A percentile compares a stretch with the other conserved stretches of the same genome.
These are phyloP conservation scores for Hylyphantes graminicola DNA, from an alignment of 1,140 invertebrate species.

Conservation along the genomic window DNA sequence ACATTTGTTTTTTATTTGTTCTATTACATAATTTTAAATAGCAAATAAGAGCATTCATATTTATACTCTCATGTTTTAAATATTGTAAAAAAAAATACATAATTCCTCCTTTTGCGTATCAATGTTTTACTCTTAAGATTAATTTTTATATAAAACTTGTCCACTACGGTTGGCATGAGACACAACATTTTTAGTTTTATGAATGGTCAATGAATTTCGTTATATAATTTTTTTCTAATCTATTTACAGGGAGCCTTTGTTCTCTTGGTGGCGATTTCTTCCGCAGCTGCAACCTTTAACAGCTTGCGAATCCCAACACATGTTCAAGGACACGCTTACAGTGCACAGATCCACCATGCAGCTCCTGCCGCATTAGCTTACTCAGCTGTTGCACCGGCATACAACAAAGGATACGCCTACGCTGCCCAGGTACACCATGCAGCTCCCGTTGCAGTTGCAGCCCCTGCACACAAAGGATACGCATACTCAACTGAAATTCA, in stretches of 20 bases:
- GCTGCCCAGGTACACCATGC: constrained; percentile 36
- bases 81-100: too few relatives aligned
- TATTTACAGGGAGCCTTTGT: constrained; percentile 15
- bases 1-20: too few relatives aligned
- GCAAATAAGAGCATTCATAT: too few relatives aligned
- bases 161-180: too few relatives aligned
- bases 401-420: constrained; percentile 49
- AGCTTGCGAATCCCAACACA: neutral
- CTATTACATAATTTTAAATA: too few relatives aligned
- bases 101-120: too few relatives aligned
- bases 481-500: constrained; percentile 22
- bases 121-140: too few relatives aligned
- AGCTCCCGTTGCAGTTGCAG: neutral
- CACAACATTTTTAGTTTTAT: too few relatives aligned
- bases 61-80: too few relatives aligned
- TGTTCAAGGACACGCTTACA: constrained; percentile 36
- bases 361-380: constrained; percentile 43
- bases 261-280: constrained; percentile 3
- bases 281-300: neutral
- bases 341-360: constrained; percentile 28
- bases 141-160: too few relatives aligned
- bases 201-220: too few relatives aligned
- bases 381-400: constrained; percentile 21
- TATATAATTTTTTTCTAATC: neutral
- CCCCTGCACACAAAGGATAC: neutral